A percentile compares a stretch with the other conserved stretches of the same genome.
Evolutionary conservation across 2,888 invertebrate genomes (phyloP).

Genomic region (Synanthedon formicaeformis): DNA sequence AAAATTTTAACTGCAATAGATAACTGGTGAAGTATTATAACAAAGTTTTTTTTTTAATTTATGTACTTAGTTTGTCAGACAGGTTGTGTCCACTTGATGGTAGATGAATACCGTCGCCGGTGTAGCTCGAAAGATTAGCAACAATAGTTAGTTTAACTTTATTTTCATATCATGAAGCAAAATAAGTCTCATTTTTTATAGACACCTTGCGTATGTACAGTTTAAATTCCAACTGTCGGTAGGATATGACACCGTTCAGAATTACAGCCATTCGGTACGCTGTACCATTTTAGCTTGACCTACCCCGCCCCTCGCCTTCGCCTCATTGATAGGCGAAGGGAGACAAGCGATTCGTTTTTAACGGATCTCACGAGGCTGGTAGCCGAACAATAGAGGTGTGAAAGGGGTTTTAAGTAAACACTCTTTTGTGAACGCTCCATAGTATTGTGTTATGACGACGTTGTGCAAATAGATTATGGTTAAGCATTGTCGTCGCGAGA

Average conservation of each 20-base stretch:
- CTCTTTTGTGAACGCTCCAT: slow-evolving; percentile 54
- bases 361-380: slow-evolving; percentile 29
- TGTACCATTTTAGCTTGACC: slow-evolving; percentile 2
- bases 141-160: background rate
- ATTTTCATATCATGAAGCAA: no score
- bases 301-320: background rate
- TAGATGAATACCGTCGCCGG: no score
- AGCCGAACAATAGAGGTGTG: slow-evolving; percentile 57
- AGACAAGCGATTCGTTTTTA: slow-evolving; percentile 1
- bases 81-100: no score
- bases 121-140: no score
- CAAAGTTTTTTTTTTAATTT: no score
- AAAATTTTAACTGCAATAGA: no score
- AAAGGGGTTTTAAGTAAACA: slow-evolving; percentile 67
- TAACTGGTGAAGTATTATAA: no score
- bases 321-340: slow-evolving; percentile 1
- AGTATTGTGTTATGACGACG: slow-evolving; percentile 33
- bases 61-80: no score
- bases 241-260: background rate
- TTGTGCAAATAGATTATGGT: slow-evolving; percentile 62
- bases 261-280: slow-evolving; percentile 8
- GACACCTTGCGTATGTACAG: background rate
- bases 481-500: slow-evolving; percentile 28
- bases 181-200: background rate
- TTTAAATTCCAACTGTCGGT: background rate